Base-by-base conservation (phyloP, 2,113 vertebrate species). In the Aegithalos caudatus region DNA sequence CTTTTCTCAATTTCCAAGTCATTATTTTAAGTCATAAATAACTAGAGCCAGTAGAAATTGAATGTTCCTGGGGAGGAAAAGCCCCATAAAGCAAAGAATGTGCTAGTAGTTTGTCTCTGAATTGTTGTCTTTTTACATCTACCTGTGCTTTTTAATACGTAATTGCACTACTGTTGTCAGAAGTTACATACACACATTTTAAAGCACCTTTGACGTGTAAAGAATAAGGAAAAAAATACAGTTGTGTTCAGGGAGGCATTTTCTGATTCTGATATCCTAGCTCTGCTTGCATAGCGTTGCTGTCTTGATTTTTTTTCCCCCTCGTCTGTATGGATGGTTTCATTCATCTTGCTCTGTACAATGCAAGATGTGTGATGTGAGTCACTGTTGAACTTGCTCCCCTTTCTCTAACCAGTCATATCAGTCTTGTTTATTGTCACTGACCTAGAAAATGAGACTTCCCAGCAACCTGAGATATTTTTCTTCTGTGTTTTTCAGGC, bases 361-460 rank as follows among this genome's bases (percentile, higher is more conserved):
- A 35, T 0, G 0, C 11, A 81, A 71, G 74, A 60, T 37, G 13
- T 7, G 4, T 71, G 60, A 91, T 54, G 61, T 48, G 48, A 76
- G 44, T 71, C 69, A 45, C 61, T 72, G 81, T 11, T 84, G 73
- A 81, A 57, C 61, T 88, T 17, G 0, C 48, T 89, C 21, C 38
- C 14, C 61, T 84, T 89, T 81, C 53, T 81, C 50, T 54, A 79
- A 76, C 40, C 61, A 71, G 28, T 38, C 65, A 28, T 28, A 92
- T 91, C 48, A 74, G 21, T 92, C 58, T 85, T 89, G n/a, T 67
- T 95, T 85, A 87, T 38, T 91, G 83, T 65, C 84, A 57, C 37
- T 91, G 37, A 13, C 8, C 12, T 27, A 81, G 48, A 16, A 92
- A 69, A 89, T 0, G 2, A 84, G 37, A 95, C 7, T 24, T 87